Evolutionary conservation across 2,888 invertebrate genomes (phyloP).

Genomic region (Pteria penguin): DNA sequence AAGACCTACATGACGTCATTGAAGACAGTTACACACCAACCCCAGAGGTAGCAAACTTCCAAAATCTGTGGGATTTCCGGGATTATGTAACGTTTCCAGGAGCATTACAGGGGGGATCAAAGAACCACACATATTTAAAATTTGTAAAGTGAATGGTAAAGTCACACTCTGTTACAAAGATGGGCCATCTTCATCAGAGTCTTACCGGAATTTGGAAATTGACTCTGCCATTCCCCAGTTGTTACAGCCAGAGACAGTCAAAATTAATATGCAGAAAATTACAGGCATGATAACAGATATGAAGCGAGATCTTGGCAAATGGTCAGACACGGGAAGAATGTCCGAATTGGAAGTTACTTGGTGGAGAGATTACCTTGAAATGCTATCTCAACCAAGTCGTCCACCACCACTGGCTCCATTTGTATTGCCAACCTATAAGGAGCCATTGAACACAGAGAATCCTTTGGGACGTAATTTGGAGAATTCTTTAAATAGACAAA

Average conservation of each 20-base stretch:
- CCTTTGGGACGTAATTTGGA: background rate
- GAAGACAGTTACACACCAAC: background rate
- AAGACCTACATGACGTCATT: background rate
- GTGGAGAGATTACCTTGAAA: background rate
- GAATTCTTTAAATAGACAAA: background rate
- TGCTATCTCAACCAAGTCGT: background rate
- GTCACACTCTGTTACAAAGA: slow-evolving; percentile 2
- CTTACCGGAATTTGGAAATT: background rate
- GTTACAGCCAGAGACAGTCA: background rate
- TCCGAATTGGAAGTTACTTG: background rate
- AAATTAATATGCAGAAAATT: background rate
- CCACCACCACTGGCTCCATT: background rate
- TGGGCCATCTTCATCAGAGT: background rate
- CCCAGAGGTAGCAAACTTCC: background rate
- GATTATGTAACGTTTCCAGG: background rate
- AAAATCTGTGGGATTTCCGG: background rate
- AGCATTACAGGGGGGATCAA: background rate
- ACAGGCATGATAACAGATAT: background rate
- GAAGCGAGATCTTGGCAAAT: background rate
- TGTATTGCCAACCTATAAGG: background rate
- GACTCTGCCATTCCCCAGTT: background rate
- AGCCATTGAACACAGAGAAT: background rate
- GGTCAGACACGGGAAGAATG: background rate
- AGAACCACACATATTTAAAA: background rate
- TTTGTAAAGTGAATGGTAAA: background rate